These are phyloP conservation scores for Vultur gryphus DNA, from an alignment of 2,797 vertebrate genomes.

Conservation along the genomic window DNA sequence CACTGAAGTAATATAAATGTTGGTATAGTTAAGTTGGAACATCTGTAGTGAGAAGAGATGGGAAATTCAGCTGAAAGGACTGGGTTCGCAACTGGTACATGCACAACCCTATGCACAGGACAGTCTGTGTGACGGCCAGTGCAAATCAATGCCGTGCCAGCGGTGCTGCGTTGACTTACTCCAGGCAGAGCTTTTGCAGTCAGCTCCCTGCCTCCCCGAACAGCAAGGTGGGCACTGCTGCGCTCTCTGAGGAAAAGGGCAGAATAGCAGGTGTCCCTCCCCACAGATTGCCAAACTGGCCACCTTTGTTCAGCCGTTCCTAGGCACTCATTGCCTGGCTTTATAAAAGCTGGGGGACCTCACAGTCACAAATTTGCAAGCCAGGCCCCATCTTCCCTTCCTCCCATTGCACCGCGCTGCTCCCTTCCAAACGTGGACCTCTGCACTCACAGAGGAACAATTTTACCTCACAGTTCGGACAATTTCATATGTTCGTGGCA, in stretches of 20 bases:
- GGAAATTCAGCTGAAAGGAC: background rate
- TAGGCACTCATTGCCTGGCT: background rate
- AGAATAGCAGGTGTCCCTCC: background rate
- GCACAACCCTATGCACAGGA: background rate
- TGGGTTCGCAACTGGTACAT: background rate
- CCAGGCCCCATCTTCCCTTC: background rate
- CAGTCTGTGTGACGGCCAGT: background rate
- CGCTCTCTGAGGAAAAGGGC: background rate
- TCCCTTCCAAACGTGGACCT: background rate
- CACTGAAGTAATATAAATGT: background rate
- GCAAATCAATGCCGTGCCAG: background rate
- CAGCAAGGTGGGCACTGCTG: background rate
- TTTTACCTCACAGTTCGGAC: background rate
- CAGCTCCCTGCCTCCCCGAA: background rate
- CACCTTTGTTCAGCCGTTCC: background rate
- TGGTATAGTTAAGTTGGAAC: slow-evolving; percentile 18
- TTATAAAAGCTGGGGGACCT: background rate
- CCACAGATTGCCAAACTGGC: background rate
- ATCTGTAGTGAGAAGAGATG: background rate
- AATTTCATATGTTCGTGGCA: background rate
- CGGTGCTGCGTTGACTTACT: background rate
- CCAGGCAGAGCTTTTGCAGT: background rate
- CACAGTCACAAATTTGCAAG: background rate
- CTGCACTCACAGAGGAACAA: background rate
- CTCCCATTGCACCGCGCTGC: background rate